Base-by-base conservation (phyloP, 2,888 invertebrate species). In the Neuroscelio doddi region DNA sequence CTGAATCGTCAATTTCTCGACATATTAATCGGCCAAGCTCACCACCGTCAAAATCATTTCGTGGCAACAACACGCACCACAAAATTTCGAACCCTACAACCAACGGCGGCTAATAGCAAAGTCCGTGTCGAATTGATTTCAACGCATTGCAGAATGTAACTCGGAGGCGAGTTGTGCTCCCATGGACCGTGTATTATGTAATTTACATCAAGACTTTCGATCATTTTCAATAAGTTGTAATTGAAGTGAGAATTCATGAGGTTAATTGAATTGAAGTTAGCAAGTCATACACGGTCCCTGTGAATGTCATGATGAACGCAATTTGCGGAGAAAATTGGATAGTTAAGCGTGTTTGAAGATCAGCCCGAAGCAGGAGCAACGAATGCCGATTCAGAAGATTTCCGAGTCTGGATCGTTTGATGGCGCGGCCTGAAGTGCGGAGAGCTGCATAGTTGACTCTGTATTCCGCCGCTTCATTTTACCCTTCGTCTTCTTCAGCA, bases 401-500 rank as follows among this genome's bases (percentile, higher is more conserved):
- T 69, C 69, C 29, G 69, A 67, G 41, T 69, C 66, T 12, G 80
- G 80, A 64, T 85, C 84, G 63, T 86, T 85, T 66, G 86, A 77
- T 12, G 82, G 75, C 30, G 86, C 85, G 57, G 84, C 86, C 69
- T 85, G 86, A 85, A 73, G 86, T 76, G 87, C 87, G 52, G 87
- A 86, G 57, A 87, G 86, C 79, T 87, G 83, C 92, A 92, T 92
- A 79, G 90, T 89, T 77, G 93, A 92, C 88, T 95, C 95, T 77
- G 95, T 95, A 88, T 97, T 95, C 85, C 97, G 92, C 78, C 97
- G 90, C 87, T 96, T 96, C 91, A 97, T 96, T 90, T 98, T 98
- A 83, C 91, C 91, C 88, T 94, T 94, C 87, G 92, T 93, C 90
- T 98, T 98, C 92, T 98, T 98, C 89, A 98, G 90, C 98, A 98